Evolutionary conservation across 2,113 vertebrate species (phyloP).

Genomic region (Garra rufa): DNA sequence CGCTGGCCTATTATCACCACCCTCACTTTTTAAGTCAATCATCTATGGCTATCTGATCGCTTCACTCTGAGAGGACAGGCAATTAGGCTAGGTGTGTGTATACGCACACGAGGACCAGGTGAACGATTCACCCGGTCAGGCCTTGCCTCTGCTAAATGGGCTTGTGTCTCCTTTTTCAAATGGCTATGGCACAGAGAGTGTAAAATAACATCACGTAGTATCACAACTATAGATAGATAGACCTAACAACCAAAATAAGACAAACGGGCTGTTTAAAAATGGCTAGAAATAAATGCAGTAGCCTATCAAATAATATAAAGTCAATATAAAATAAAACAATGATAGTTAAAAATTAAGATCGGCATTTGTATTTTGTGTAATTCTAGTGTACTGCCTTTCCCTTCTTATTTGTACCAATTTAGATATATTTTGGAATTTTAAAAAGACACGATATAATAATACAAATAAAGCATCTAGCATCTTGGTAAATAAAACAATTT

Average conservation of each 20-base stretch:
- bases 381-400: not conserved
- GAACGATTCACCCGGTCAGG: not conserved
- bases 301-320: not conserved
- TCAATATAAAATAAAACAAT: not conserved
- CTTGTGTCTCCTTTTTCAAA: not conserved
- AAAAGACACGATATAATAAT: not conserved
- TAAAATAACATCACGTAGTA: not conserved
- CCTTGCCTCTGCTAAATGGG: not conserved
- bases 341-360: not conserved
- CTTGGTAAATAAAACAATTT: not conserved
- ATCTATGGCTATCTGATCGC: constrained; percentile 63
- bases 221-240: not conserved
- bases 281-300: not conserved
- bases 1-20: constrained; percentile 73
- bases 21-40: constrained; percentile 75
- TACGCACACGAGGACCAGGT: not conserved
- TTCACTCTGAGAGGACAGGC: constrained; percentile 67
- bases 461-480: not conserved
- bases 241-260: not conserved
- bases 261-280: not conserved
- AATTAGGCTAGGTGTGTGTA: constrained; percentile 57
- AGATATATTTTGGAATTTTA: not conserved
- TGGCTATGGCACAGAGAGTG: not conserved
- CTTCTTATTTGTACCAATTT: not conserved
- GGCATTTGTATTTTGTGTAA: not conserved